Evolutionary conservation across 2,797 vertebrate species (phyloP).

Genomic region (Enteromius argenteus): DNA sequence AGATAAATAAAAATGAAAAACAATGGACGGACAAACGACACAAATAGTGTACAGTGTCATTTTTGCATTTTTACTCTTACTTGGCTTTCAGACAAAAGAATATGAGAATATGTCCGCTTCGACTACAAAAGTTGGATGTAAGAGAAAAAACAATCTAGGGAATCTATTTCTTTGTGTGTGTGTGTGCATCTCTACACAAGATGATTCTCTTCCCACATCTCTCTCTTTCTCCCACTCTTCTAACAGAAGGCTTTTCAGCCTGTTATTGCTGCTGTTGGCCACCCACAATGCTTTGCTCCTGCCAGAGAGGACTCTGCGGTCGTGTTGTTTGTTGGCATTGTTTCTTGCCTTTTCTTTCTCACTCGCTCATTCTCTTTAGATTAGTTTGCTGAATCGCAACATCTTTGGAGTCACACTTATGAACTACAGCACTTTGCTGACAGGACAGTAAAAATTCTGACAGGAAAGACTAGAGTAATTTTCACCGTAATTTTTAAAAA

Average conservation of each 20-base stretch:
- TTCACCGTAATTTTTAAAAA: neutral
- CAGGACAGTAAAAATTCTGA: too few relatives aligned
- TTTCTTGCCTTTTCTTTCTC: constrained; percentile 22
- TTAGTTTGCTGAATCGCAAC: constrained; percentile 6
- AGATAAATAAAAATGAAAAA: too few relatives aligned
- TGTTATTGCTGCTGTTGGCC: constrained; percentile 53
- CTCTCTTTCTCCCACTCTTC: constrained; percentile 31
- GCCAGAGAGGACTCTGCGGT: constrained; percentile 63
- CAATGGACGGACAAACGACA: neutral
- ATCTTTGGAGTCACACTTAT: constrained; percentile 1
- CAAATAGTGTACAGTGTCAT: neutral
- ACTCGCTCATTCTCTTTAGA: constrained; percentile 7
- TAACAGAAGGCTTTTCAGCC: constrained; percentile 51
- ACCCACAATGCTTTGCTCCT: constrained; percentile 60
- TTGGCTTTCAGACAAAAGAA: neutral
- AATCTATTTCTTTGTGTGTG: neutral
- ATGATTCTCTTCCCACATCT: constrained; percentile 6
- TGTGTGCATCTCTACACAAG: constrained; percentile 12
- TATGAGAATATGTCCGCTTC: neutral
- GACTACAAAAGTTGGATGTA: neutral
- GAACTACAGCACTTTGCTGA: constrained; percentile 50
- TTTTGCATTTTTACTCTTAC: neutral
- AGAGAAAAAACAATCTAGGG: constrained; percentile 10
- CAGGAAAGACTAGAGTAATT: neutral
- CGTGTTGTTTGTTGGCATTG: constrained; percentile 60